A percentile compares a stretch with the other conserved stretches of the same genome.
phyloP scores from a whole-genome alignment of 2,888 invertebrate species.

The Sussaba pulchella region DNA sequence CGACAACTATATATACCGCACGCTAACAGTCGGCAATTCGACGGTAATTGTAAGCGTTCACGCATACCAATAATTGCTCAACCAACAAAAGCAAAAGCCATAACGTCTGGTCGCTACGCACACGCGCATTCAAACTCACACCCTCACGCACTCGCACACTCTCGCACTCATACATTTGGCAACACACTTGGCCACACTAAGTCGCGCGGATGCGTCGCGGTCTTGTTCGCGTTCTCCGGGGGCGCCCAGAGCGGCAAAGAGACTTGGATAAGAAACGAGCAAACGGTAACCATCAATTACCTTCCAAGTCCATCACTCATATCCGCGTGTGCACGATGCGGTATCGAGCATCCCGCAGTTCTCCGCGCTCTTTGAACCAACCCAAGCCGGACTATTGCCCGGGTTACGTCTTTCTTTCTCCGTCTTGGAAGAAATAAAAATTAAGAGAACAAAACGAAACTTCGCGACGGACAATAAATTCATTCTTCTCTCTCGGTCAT shows the following conservation, averaged over 20 bases:
- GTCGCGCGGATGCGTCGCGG: constrained; percentile 15
- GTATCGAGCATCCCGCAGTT: neutral
- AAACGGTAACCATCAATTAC: constrained; percentile 65
- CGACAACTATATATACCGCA: neutral
- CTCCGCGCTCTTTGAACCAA: constrained; percentile 45
- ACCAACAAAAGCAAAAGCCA: constrained; percentile 60
- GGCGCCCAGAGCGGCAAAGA: constrained; percentile 28
- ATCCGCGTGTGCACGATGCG: constrained; percentile 47
- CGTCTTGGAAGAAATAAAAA: constrained; percentile 17
- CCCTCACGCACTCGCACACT: too few species aligned
- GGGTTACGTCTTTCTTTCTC: neutral
- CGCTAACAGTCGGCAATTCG: constrained; percentile 30
- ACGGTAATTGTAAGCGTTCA: constrained; percentile 29
- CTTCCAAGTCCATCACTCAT: constrained; percentile 65
- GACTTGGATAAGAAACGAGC: constrained; percentile 47
- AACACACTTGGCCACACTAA: neutral
- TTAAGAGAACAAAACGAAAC: constrained; percentile 41
- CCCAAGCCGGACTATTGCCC: constrained; percentile 12
- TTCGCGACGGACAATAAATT: constrained; percentile 53
- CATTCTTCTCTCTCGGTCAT: constrained; percentile 21
- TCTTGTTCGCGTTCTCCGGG: constrained; percentile 2
- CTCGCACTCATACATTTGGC: too few species aligned
- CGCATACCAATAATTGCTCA: constrained; percentile 55
- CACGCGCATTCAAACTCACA: too few species aligned
- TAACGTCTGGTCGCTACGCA: neutral